Percentiles rank a stretch among this genome's conserved stretches.
phyloP scores from a whole-genome alignment of 2,888 invertebrate species.

The Lasioglossum zephyrum region DNA sequence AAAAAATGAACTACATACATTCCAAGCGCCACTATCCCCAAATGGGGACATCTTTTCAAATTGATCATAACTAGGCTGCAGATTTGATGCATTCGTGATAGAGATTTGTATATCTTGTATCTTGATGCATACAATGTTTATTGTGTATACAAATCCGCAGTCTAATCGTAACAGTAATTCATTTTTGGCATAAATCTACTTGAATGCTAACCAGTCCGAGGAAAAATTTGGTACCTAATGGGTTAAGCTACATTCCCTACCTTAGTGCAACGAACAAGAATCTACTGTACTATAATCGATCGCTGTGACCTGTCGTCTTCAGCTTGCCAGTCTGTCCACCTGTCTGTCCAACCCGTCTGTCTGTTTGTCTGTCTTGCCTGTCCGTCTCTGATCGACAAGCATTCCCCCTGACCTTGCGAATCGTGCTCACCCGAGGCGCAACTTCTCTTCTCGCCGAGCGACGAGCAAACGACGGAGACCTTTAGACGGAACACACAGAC shows the following conservation, averaged over 20 bases:
- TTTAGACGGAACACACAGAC: constrained; percentile 69
- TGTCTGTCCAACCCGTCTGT: background rate
- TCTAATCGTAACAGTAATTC: too few species aligned
- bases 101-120: too few species aligned
- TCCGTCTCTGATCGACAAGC: constrained; percentile 28
- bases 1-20: background rate
- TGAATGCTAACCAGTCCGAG: too few species aligned
- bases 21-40: background rate
- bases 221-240: background rate
- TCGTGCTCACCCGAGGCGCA: constrained; percentile 25
- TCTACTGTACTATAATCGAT: background rate
- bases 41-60: background rate
- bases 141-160: too few species aligned
- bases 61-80: background rate
- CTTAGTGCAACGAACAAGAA: background rate
- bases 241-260: background rate
- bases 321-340: background rate
- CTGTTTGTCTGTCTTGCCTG: constrained; percentile 4
- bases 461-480: constrained; percentile 74
- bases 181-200: too few species aligned
- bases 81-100: background rate
- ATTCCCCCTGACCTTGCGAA: constrained; percentile 31
- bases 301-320: background rate
- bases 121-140: too few species aligned
- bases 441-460: constrained; percentile 48